Conservation (phyloP, 2,888 invertebrate genomes). For the Leistus spinibarbis region DNA sequence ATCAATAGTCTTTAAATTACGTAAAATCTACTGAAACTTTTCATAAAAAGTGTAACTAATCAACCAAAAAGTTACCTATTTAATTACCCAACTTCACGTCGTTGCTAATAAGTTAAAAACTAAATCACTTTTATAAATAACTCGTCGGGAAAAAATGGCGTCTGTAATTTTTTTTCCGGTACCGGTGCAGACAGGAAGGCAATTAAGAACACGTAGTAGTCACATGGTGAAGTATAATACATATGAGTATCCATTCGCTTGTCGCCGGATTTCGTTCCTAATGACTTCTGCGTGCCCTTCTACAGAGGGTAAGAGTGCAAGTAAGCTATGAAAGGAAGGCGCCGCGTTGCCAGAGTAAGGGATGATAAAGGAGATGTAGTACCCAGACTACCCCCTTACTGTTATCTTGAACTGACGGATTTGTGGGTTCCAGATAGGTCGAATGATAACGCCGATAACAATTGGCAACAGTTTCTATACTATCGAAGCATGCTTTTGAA, state of each 20-base stretch:
- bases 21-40: too few relatives aligned
- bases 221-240: not conserved
- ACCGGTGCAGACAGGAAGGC: slow-evolving; percentile 8
- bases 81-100: not conserved
- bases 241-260: slow-evolving; percentile 14
- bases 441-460: not conserved
- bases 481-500: too few relatives aligned
- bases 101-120: not conserved
- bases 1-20: too few relatives aligned
- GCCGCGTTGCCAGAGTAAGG: not conserved
- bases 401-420: slow-evolving; percentile 8
- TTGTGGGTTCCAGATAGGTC: slow-evolving; percentile 12
- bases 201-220: slow-evolving; percentile 13
- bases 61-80: not conserved
- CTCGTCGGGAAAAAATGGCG: not conserved
- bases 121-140: not conserved
- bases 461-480: not conserved
- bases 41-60: too few relatives aligned
- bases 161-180: not conserved
- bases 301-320: not conserved
- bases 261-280: slow-evolving; percentile 23
- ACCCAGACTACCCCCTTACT: not conserved
- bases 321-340: not conserved
- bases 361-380: slow-evolving; percentile 7
- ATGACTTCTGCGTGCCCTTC: slow-evolving; percentile 19